A percentile compares a stretch with the other conserved stretches of the same genome.
Conservation (phyloP, 2,888 invertebrate genomes). For the Ernsta delagoae region DNA sequence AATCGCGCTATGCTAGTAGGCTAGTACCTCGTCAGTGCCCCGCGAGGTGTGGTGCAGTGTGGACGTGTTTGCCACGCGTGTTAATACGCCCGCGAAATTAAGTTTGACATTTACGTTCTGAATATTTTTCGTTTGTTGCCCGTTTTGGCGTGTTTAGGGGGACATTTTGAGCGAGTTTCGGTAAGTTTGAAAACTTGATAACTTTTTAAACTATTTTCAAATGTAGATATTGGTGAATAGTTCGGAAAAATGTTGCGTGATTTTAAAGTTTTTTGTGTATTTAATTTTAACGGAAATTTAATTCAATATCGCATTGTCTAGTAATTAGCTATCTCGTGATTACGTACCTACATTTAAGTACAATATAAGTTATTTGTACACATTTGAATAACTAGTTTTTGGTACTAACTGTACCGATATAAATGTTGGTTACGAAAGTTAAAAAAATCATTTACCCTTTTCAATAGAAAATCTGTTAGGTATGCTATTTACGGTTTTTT, state of each 20-base stretch:
- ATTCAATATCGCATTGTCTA: too few relatives aligned
- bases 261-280: background rate
- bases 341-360: too few relatives aligned
- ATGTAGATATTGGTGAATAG: too few relatives aligned
- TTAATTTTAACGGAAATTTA: background rate
- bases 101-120: slow-evolving; percentile 26
- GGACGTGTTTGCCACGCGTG: slow-evolving; percentile 10
- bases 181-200: slow-evolving; percentile 20
- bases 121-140: slow-evolving; percentile 2
- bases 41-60: slow-evolving; percentile 17
- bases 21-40: slow-evolving; percentile 14
- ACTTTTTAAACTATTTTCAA: too few relatives aligned
- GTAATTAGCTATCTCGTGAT: background rate
- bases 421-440: too few relatives aligned
- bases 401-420: too few relatives aligned
- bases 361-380: too few relatives aligned
- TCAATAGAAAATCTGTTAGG: too few relatives aligned
- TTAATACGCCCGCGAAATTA: slow-evolving; percentile 26
- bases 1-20: background rate
- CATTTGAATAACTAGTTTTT: too few relatives aligned
- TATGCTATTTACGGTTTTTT: too few relatives aligned
- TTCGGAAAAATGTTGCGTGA: too few relatives aligned
- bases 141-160: slow-evolving; percentile 8
- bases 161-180: background rate
- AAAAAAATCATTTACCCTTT: too few relatives aligned